These are phyloP conservation scores for Mus musculus DNA, from an alignment of 2,113 vertebrate genomes.

Conservation along the genomic window GRCm39 chr1:192108501-192109000, in stretches of 20 bases:
- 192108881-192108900: constrained; percentile 19
- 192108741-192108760: not conserved
- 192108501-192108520: not conserved
- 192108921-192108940: too few relatives aligned
- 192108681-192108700: constrained; percentile 19
- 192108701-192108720: constrained; percentile 52
- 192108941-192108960: not conserved
- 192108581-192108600: not conserved
- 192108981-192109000: not conserved
- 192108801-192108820: not conserved
- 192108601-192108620: not conserved
- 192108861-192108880: not conserved
- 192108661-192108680: not conserved
- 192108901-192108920: not conserved
- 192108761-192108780: constrained; percentile 22
- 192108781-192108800: constrained; percentile 3
- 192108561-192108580: not conserved
- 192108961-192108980: not conserved
- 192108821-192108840: constrained; percentile 26
- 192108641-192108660: not conserved
- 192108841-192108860: not conserved
- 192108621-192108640: not conserved
- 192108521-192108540: constrained; percentile 67
- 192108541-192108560: not conserved
- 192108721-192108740: constrained; percentile 5